phyloP scores from a whole-genome alignment of 2,888 invertebrate species.

The Hetaerina titia region DNA sequence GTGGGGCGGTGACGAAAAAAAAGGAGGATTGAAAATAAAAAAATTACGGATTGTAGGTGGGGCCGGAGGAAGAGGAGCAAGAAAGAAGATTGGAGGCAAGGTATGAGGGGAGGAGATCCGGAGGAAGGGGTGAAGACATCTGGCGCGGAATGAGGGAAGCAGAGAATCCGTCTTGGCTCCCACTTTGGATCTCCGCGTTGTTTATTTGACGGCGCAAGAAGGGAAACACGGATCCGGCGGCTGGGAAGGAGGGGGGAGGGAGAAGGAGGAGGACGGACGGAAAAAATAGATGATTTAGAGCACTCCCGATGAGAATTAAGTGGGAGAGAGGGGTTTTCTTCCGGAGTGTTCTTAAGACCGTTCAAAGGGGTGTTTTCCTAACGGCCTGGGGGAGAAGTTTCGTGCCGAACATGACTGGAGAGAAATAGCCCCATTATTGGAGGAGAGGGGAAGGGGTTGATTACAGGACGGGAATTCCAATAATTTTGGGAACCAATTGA shows the following conservation, averaged over 20 bases:
- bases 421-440: background rate
- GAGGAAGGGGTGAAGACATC: slow-evolving; percentile 5
- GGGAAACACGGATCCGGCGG: background rate
- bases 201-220: slow-evolving; percentile 45
- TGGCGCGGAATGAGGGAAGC: background rate
- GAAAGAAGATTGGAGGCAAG: background rate
- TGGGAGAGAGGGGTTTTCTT: background rate
- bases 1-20: background rate
- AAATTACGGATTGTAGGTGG: background rate
- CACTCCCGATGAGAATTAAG: slow-evolving; percentile 33
- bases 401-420: background rate
- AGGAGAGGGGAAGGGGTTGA: background rate
- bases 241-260: background rate
- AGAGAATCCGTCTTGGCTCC: slow-evolving; percentile 19
- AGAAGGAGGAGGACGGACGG: background rate
- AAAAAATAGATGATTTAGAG: slow-evolving; percentile 49
- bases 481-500: background rate
- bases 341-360: background rate
- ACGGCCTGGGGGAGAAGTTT: background rate
- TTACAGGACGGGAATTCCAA: background rate
- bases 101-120: background rate
- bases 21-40: slow-evolving; percentile 9
- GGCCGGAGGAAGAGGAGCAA: background rate
- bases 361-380: background rate
- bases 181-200: slow-evolving; percentile 45